Conservation (phyloP, 2,113 vertebrate species). For the Hippopotamus amphibius region DNA sequence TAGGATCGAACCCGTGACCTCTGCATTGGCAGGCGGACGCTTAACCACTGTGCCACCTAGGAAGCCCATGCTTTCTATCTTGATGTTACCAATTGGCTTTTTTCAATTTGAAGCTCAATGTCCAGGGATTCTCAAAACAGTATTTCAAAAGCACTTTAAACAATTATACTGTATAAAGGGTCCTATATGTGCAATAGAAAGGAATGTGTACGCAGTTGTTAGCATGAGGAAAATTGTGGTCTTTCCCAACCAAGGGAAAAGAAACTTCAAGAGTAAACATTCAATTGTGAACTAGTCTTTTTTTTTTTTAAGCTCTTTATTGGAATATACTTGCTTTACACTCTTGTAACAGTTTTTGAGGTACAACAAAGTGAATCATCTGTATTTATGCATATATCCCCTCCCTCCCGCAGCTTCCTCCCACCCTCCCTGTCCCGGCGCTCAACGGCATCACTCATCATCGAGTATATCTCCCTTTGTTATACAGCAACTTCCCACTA, state of each 20-base stretch:
- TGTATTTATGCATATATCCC: no score
- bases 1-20: no score
- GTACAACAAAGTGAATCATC: no score
- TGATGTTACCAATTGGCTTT: not conserved
- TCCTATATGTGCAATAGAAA: not conserved
- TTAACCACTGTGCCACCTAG: no score
- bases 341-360: not conserved
- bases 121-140: not conserved
- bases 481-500: no score
- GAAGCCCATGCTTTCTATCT: not conserved
- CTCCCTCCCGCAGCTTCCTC: no score
- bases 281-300: not conserved
- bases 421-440: no score
- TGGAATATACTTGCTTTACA: not conserved
- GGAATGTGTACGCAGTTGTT: not conserved
- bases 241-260: not conserved
- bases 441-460: no score
- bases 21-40: no score
- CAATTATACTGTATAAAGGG: not conserved
- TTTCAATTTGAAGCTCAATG: not conserved
- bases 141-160: not conserved
- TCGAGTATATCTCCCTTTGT: no score
- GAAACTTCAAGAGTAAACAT: not conserved
- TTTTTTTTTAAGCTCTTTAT: not conserved
- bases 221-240: not conserved